A percentile compares a stretch with the other conserved stretches of the same genome.
Evolutionary conservation across 2,113 vertebrate species (phyloP).

Genomic region (Odocoileus hemionus): DNA sequence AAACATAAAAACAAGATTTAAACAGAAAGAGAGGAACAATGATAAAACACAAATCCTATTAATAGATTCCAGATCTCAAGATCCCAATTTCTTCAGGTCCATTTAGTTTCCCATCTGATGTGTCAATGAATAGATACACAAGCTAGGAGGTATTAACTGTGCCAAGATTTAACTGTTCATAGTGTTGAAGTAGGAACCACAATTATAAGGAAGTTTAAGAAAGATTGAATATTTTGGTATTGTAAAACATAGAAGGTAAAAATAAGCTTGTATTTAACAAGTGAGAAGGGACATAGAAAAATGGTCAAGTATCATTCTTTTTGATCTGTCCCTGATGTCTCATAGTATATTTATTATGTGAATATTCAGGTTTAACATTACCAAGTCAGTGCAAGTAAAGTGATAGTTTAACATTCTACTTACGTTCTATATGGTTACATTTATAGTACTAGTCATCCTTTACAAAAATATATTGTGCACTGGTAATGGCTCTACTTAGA

Average conservation of each 20-base stretch:
- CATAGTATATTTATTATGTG: not conserved
- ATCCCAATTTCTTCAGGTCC: not conserved
- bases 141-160: not conserved
- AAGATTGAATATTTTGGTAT: not conserved
- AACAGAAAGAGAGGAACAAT: not conserved
- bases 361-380: not conserved
- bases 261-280: not conserved
- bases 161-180: not conserved
- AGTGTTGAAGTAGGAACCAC: not conserved
- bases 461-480: not conserved
- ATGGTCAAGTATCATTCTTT: not conserved
- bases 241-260: not conserved
- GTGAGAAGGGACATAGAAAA: not conserved
- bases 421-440: not conserved
- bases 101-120: not conserved
- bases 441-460: not conserved
- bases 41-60: not conserved
- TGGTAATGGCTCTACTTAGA: not conserved
- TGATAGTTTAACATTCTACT: not conserved
- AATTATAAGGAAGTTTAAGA: not conserved
- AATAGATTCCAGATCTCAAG: not conserved
- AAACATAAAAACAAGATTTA: not conserved
- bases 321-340: not conserved
- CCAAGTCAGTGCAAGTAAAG: not conserved
- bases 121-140: not conserved